Conservation (phyloP, 2,888 invertebrate species). For the Eilema caniola region DNA sequence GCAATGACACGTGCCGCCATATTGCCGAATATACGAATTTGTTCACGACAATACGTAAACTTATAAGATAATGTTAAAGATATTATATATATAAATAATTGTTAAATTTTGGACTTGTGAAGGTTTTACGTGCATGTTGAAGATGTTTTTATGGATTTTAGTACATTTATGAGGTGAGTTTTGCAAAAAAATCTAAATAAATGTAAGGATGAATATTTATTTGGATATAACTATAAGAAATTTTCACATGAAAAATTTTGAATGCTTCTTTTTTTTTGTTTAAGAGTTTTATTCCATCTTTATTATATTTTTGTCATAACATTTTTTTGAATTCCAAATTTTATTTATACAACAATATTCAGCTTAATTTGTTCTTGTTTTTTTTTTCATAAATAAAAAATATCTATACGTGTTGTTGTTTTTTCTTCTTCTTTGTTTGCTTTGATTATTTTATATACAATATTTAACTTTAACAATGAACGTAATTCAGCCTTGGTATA, state of each 20-base stretch:
- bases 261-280: neutral
- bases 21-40: slow-evolving; percentile 45
- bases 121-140: slow-evolving; percentile 39
- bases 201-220: neutral
- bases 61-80: slow-evolving; percentile 33
- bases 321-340: neutral
- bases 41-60: slow-evolving; percentile 47
- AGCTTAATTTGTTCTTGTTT: no score
- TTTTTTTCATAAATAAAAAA: neutral
- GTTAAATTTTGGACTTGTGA: slow-evolving; percentile 42
- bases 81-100: slow-evolving; percentile 25
- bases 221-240: neutral
- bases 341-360: no score
- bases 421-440: neutral
- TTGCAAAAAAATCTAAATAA: neutral
- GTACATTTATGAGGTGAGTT: slow-evolving; percentile 55
- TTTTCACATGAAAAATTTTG: neutral
- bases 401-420: neutral
- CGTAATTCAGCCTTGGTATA: neutral
- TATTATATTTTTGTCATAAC: neutral
- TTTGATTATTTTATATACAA: neutral
- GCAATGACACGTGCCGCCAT: slow-evolving; percentile 53
- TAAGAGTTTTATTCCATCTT: neutral
- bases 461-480: neutral
- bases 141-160: slow-evolving; percentile 50